Percentiles rank a stretch among this genome's conserved stretches.
These are phyloP conservation scores for Megalops cyprinoides DNA, from an alignment of 2,797 vertebrate species.

Conservation along the genomic window DNA sequence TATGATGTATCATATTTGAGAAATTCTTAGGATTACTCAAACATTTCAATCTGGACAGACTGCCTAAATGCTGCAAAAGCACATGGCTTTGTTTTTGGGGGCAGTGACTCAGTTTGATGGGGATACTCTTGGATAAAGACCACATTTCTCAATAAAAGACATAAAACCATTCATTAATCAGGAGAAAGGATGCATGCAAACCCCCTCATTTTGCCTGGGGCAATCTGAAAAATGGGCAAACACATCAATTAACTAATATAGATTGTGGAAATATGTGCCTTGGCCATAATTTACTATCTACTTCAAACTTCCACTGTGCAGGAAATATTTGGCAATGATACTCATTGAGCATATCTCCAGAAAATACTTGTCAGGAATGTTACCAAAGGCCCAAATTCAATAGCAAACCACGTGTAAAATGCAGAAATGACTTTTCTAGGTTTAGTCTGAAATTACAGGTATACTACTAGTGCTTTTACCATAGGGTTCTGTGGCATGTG, in stretches of 20 bases:
- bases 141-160: neutral
- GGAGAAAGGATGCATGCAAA: neutral
- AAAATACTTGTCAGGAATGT: conserved; percentile 53
- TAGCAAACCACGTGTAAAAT: conserved; percentile 38
- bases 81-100: neutral
- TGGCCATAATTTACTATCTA: conserved; percentile 23
- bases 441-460: conserved; percentile 43
- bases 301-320: conserved; percentile 50
- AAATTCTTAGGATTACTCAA: neutral
- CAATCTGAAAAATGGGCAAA: neutral
- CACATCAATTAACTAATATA: neutral
- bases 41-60: no score
- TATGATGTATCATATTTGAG: neutral
- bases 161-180: conserved; percentile 2
- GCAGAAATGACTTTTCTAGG: conserved; percentile 36
- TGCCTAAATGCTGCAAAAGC: neutral
- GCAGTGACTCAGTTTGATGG: neutral
- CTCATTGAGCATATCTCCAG: conserved; percentile 38
- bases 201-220: neutral
- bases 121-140: neutral
- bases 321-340: conserved; percentile 49
- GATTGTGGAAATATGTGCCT: neutral
- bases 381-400: conserved; percentile 50
- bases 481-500: no score
- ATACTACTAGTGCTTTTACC: no score